Evolutionary conservation across 1,140 invertebrate species (phyloP), one percentile per base, ranked within the genome.

Genomic region (Lordiphosa collinella): DNA sequence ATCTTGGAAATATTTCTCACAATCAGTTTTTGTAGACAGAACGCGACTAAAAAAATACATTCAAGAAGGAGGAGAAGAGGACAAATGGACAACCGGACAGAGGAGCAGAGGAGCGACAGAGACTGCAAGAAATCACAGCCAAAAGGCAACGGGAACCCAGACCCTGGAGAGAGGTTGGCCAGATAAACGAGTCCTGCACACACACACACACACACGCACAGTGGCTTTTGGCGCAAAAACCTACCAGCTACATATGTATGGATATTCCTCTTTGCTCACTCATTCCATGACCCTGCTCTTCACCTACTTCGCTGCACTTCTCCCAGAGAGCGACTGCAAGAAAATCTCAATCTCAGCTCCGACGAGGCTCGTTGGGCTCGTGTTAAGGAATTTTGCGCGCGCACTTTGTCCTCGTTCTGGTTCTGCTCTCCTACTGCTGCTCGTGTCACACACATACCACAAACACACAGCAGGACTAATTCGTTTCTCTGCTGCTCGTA

Each of bases 371-470:
- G 34, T 8, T 37, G 13, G 51, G 63, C 78, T 82, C 78, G 78
- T 82, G 78, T 84, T 84, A 53, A 78, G 78, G 79, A 84, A 84
- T 84, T 25, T 76, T 78, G 57, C 78, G 78, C 78, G 78, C 78
- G 78, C 61, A 56, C 71, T 56, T 82, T 82, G 49, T 55, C 54
- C 54, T 58, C 49, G 66, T 66, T 66, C 62, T 35, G 16, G 22
- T 68, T 67, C 40, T 52, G 38, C 18, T 37, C 12, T 44, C 2
- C 37, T 41, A 40, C 64, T 37, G 4, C 37, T 43, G 44, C 64
- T 67, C 64, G 44, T 59, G 44, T 29, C 72, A 65, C 78, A 69
- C 60, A 57, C 78, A 68, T 55, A 71, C 68, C 63, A 62, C 68
- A 61, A 16, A 25, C 52, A 64, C 63, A 60, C 72, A 82, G 78